Base-by-base conservation (phyloP, 2,113 vertebrate species). In the Myrmecobius fasciatus region DNA sequence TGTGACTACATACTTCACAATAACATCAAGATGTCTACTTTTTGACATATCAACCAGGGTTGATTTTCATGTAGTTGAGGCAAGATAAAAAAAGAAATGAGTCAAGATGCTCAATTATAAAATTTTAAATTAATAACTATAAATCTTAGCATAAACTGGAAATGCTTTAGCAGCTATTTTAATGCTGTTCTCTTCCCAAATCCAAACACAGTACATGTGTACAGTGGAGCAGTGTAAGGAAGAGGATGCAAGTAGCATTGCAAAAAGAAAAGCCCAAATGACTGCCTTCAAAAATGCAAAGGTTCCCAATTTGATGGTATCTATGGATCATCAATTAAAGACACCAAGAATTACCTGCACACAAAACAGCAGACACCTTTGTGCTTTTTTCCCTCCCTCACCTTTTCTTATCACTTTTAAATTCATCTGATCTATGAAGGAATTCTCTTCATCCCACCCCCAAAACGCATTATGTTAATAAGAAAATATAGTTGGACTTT, bases 361-460 rank as follows among this genome's bases (percentile, higher is more conserved):
- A 43, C 91, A 90, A 46, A 96, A 91, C 8, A 95, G 46, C 51
- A 28, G 24, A 95, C 46, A 89, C 54, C 47, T 53, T 52, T 91
- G n/a, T 94, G 49, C 53, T 47, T 53, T 92, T 51, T 94, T n/a
- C 48, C 46, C 43, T 93, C 93, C 53, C 89, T 31, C 56, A 90
- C 48, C 60, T 91, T 96, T 88, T 67, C 89, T 94, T 90, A 92
- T 31, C 49, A 94, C 91, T 95, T 67, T 96, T 92, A 96, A 96
- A 94, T 91, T 93, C 92, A 97, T 56, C 83, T 90, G 48, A 52
- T 94, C 51, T 91, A 92, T 26, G 93, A 96, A 91, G 46, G 46
- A 52, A 92, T 26, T 48, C 26, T 48, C 93, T 67, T 93, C 31
- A 93, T 14, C 47, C 43, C 36, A 93, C 31, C 8, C 48, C 26